These are phyloP conservation scores for Tachysurus fulvidraco DNA, from an alignment of 2,113 vertebrate species.

Conservation along the genomic window DNA sequence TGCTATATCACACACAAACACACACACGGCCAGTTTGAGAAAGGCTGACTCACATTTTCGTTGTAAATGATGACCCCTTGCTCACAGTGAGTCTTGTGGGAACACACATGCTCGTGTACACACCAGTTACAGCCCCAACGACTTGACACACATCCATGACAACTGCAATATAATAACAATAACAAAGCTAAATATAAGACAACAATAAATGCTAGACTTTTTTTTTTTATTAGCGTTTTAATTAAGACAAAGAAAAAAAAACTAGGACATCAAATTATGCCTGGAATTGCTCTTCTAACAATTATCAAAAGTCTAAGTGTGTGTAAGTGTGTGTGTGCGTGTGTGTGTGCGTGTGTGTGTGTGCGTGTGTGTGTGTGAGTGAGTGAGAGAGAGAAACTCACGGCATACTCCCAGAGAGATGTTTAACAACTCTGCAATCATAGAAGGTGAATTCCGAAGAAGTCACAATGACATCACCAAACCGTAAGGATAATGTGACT, in stretches of 20 bases:
- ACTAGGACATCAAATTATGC: not conserved
- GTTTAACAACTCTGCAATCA: conserved; percentile 85
- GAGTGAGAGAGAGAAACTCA: no score
- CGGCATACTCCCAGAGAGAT: conserved; percentile 84
- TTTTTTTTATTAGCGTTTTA: no score
- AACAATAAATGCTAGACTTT: not conserved
- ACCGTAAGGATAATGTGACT: conserved; percentile 83
- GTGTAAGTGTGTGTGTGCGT: not conserved
- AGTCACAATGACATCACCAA: conserved; percentile 79
- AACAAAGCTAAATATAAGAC: not conserved
- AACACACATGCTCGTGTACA: conserved; percentile 88
- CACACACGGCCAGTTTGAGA: not conserved
- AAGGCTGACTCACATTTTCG: conserved; percentile 76
- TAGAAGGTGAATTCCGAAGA: conserved; percentile 85
- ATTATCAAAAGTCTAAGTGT: not conserved
- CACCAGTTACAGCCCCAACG: conserved; percentile 97
- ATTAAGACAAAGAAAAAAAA: conserved; percentile 9
- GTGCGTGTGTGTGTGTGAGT: not conserved
- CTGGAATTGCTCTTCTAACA: not conserved
- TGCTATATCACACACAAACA: not conserved
- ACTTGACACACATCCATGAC: conserved; percentile 89
- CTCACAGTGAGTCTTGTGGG: conserved; percentile 86
- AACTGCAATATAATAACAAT: conserved; percentile 70
- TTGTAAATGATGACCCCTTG: conserved; percentile 88
- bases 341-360: not conserved